A percentile compares a stretch with the other conserved stretches of the same genome.
Evolutionary conservation across 2,888 invertebrate genomes (phyloP).

Genomic region (Steinernema scapterisci): DNA sequence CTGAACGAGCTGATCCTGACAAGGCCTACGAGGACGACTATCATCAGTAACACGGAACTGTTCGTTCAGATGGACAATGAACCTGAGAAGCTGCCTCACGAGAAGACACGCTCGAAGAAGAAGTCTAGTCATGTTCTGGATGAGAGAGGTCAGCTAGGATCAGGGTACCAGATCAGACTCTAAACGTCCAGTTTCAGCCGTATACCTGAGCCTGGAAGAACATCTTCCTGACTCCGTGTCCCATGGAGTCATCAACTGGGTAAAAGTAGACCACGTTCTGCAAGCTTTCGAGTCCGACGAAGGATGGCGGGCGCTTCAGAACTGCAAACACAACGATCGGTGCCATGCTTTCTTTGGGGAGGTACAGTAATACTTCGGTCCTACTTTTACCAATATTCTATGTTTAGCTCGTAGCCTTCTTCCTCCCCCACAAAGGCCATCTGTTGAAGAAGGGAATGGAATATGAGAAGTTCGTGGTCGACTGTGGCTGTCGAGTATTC

Average conservation of each 20-base stretch:
- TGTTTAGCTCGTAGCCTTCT: conserved; percentile 30
- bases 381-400: background rate
- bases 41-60: conserved; percentile 36
- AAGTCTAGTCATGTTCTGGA: background rate
- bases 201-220: conserved; percentile 3
- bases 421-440: conserved; percentile 19
- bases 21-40: conserved; percentile 26
- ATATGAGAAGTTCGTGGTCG: conserved; percentile 1
- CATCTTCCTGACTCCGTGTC: conserved; percentile 10
- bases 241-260: conserved; percentile 31
- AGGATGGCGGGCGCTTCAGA: conserved; percentile 30
- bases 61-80: conserved; percentile 37
- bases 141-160: background rate
- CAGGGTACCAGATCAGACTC: too few species aligned
- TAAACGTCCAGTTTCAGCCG: conserved; percentile 26
- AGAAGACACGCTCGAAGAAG: conserved; percentile 6
- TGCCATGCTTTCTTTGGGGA: conserved; percentile 40
- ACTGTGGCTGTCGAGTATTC: conserved; percentile 31
- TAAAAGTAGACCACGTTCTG: conserved; percentile 38
- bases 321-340: conserved; percentile 39
- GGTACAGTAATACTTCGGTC: too few species aligned
- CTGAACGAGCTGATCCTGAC: conserved; percentile 44
- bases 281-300: conserved; percentile 35
- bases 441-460: conserved; percentile 21
- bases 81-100: conserved; percentile 24